phyloP scores from a whole-genome alignment of 1,140 invertebrate species.

The Helicoverpa zea region DNA sequence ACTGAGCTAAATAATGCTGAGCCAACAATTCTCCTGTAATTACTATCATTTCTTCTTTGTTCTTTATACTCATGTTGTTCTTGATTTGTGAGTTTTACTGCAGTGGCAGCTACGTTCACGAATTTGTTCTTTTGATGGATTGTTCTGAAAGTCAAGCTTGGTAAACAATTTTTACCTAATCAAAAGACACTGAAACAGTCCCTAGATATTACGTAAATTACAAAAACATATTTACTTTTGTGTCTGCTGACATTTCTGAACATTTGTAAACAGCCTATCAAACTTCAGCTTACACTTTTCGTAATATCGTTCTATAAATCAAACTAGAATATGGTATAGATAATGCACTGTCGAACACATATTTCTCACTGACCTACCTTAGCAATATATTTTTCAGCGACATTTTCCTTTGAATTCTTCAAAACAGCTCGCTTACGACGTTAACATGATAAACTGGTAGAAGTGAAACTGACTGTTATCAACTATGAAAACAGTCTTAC shows the following conservation, averaged over 20 bases:
- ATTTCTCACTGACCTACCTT: slow-evolving; percentile 55
- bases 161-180: no score
- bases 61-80: slow-evolving; percentile 51
- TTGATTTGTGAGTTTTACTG: slow-evolving; percentile 51
- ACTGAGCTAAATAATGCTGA: slow-evolving; percentile 65
- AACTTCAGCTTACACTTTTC: no score
- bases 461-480: slow-evolving; percentile 15
- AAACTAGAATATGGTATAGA: neutral
- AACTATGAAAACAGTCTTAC: slow-evolving; percentile 6
- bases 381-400: slow-evolving; percentile 60
- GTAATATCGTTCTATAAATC: no score
- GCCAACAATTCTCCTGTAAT: slow-evolving; percentile 50
- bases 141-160: slow-evolving; percentile 53
- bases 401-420: slow-evolving; percentile 52
- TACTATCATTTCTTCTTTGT: slow-evolving; percentile 45
- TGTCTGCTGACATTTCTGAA: no score
- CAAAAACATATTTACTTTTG: neutral
- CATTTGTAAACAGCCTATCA: no score
- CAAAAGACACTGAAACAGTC: no score
- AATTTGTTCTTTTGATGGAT: slow-evolving; percentile 58
- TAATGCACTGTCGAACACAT: neutral
- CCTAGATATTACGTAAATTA: no score
- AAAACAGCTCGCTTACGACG: neutral
- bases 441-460: slow-evolving; percentile 27
- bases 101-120: slow-evolving; percentile 55